These are phyloP conservation scores for Saguinus imperator DNA, from an alignment of 2,113 vertebrate species.

Conservation along the genomic window DNA sequence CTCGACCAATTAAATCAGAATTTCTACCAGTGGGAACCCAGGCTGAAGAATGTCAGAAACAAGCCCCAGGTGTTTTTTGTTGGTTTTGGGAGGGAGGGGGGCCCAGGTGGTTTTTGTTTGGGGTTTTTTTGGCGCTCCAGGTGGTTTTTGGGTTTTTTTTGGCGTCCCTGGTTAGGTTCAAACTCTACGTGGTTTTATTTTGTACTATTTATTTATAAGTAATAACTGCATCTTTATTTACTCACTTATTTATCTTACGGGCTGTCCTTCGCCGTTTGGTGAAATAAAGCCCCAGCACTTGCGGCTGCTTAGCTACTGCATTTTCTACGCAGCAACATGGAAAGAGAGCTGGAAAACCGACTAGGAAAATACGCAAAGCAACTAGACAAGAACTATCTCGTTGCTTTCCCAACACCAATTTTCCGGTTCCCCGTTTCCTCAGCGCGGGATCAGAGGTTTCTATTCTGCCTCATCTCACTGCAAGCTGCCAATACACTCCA, in stretches of 20 bases:
- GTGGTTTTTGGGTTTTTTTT: not conserved
- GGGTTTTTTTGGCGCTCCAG: too few relatives aligned
- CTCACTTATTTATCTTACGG: too few relatives aligned
- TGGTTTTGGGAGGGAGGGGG: too few relatives aligned
- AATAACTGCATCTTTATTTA: too few relatives aligned
- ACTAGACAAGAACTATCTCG: not conserved
- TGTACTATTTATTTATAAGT: too few relatives aligned
- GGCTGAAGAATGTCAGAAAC: not conserved
- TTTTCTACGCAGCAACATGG: too few relatives aligned
- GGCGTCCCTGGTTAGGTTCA: not conserved
- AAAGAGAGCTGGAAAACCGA: not conserved
- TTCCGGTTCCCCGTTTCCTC: not conserved
- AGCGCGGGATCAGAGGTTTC: not conserved
- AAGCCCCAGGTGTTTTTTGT: not conserved
- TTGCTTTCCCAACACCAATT: not conserved
- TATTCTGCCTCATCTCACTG: not conserved
- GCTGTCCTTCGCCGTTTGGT: too few relatives aligned
- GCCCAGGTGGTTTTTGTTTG: not conserved
- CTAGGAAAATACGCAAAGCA: not conserved
- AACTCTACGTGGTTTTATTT: not conserved
- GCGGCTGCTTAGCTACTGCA: fast-evolving
- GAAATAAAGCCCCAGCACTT: fast-evolving
- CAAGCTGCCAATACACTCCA: not conserved
- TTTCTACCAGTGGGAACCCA: not conserved
- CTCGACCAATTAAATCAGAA: not conserved